Percentiles rank a stretch among this genome's conserved stretches.
These are phyloP conservation scores for Cathartes aura DNA, from an alignment of 2,113 vertebrate species.

Conservation along the genomic window DNA sequence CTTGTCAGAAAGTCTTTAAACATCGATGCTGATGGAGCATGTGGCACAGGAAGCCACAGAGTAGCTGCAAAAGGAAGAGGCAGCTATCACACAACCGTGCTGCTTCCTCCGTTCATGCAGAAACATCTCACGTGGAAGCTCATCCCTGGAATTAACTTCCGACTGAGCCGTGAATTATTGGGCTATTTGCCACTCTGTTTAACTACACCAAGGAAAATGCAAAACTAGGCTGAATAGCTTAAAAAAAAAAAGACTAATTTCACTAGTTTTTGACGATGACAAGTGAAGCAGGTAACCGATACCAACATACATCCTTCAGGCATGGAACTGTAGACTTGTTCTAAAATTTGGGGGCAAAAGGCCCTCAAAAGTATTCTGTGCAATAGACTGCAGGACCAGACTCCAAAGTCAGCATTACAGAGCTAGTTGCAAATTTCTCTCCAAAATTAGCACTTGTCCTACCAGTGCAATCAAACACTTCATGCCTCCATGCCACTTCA, in stretches of 20 bases:
- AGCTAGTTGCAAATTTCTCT: not conserved
- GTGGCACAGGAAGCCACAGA: not conserved
- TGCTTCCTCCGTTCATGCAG: not conserved
- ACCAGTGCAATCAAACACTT: not conserved
- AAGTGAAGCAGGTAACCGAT: not conserved
- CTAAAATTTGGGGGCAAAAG: not conserved
- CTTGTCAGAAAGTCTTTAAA: not conserved
- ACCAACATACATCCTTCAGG: not conserved
- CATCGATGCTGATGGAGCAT: rapidly evolving
- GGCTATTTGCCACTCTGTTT: not conserved
- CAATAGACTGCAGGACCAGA: not conserved
- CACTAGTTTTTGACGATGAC: not conserved
- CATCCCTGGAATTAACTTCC: not conserved
- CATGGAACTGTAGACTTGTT: not conserved
- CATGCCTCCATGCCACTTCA: not conserved
- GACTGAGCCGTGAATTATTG: not conserved
- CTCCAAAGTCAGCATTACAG: not conserved
- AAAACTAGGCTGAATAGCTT: not conserved
- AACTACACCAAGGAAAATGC: not conserved
- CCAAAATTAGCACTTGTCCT: not conserved
- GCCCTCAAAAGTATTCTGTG: not conserved
- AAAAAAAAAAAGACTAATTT: not conserved
- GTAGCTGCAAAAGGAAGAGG: not conserved
- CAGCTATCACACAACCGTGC: not conserved
- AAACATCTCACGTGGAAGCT: not conserved